phyloP scores from a whole-genome alignment of 2,797 vertebrate genomes.

The Distichodus sexfasciatus region DNA sequence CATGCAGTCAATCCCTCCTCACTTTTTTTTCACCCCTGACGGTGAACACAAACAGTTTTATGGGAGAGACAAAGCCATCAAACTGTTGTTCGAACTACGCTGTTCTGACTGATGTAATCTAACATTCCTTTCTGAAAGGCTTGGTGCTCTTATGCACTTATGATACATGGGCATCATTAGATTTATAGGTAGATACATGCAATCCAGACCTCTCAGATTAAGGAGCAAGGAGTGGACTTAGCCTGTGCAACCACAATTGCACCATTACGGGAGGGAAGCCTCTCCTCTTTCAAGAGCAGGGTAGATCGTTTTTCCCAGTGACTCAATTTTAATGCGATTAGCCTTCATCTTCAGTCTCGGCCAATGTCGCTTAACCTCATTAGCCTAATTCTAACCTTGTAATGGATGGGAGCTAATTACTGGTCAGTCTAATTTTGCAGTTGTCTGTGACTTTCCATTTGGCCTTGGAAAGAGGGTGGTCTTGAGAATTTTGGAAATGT shows the following conservation, averaged over 20 bases:
- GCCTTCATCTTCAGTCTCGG: constrained; percentile 67
- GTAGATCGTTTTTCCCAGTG: constrained; percentile 74
- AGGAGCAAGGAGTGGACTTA: constrained; percentile 70
- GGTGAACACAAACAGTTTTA: too few relatives aligned
- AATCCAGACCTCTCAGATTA: constrained; percentile 57
- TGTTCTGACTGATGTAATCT: constrained; percentile 18
- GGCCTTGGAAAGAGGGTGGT: constrained; percentile 19
- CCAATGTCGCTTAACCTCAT: constrained; percentile 73
- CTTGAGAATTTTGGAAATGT: constrained; percentile 50
- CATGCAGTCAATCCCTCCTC: too few relatives aligned
- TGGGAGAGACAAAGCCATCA: too few relatives aligned
- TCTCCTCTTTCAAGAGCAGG: constrained; percentile 73
- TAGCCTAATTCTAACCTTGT: constrained; percentile 68
- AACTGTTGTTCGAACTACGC: background rate
- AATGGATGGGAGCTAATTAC: constrained; percentile 69
- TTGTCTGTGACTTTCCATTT: constrained; percentile 55
- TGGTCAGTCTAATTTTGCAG: constrained; percentile 61
- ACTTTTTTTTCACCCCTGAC: too few relatives aligned
- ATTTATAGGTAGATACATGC: constrained; percentile 63
- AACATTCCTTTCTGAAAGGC: constrained; percentile 13
- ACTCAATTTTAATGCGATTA: constrained; percentile 78
- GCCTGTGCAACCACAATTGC: constrained; percentile 66
- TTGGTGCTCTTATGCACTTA: constrained; percentile 33
- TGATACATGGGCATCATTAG: constrained; percentile 58
- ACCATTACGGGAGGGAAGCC: constrained; percentile 65